A percentile compares a stretch with the other conserved stretches of the same genome.
Evolutionary conservation across 2,888 invertebrate genomes (phyloP).

Genomic region (Phyllotreta cruciferae): DNA sequence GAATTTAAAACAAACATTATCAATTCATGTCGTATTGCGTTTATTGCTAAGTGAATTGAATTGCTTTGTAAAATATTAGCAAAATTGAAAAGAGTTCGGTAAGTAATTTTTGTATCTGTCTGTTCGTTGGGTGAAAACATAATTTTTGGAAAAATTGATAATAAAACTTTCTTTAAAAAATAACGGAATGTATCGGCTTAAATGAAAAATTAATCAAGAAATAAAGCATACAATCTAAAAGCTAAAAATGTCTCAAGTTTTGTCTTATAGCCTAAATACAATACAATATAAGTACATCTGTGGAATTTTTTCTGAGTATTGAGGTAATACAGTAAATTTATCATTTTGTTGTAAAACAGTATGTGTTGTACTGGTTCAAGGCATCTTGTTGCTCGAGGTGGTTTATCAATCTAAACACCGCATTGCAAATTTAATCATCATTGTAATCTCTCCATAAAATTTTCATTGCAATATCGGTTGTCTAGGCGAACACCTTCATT

Average conservation of each 20-base stretch:
- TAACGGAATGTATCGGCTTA: slow-evolving; percentile 22
- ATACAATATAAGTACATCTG: slow-evolving; percentile 63
- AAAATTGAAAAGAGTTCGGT: too few species aligned
- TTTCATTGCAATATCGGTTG: slow-evolving; percentile 34
- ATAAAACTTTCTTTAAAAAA: slow-evolving; percentile 8
- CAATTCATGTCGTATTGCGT: neutral
- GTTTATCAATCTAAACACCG: slow-evolving; percentile 38
- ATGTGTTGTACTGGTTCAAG: slow-evolving; percentile 62
- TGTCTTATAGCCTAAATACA: slow-evolving; percentile 58
- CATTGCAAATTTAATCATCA: slow-evolving; percentile 31
- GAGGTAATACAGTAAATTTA: slow-evolving; percentile 59
- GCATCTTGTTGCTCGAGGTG: slow-evolving; percentile 59
- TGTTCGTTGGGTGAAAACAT: too few species aligned
- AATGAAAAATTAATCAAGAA: slow-evolving; percentile 44
- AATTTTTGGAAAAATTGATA: neutral
- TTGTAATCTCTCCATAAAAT: slow-evolving; percentile 26
- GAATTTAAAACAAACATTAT: neutral
- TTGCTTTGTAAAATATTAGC: too few species aligned
- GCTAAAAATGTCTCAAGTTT: slow-evolving; percentile 54
- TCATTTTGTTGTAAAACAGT: slow-evolving; percentile 56
- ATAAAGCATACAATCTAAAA: slow-evolving; percentile 53
- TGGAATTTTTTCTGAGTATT: slow-evolving; percentile 60
- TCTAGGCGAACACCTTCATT: slow-evolving; percentile 36
- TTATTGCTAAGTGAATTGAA: slow-evolving; percentile 5
- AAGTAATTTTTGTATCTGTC: too few species aligned